Evolutionary conservation across 2,113 vertebrate genomes (phyloP).

Genomic region (Siniperca chuatsi): DNA sequence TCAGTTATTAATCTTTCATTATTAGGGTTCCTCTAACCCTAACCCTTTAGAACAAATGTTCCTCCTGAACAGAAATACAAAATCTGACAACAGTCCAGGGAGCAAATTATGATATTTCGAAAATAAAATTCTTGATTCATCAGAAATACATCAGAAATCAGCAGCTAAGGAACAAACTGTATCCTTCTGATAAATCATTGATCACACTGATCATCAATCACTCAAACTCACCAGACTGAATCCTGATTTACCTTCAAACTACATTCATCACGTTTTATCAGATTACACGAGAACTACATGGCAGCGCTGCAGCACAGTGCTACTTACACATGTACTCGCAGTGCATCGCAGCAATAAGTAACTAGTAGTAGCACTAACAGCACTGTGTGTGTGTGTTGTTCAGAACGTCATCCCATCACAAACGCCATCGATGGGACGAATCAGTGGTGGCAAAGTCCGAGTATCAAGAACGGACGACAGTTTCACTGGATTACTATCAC

Average conservation of each 20-base stretch:
- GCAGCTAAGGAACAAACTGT: no score
- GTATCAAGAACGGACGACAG: constrained; percentile 95
- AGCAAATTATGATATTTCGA: no score
- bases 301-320: neutral
- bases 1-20: no score
- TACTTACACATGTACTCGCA: neutral
- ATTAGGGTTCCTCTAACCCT: no score
- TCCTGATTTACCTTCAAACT: neutral
- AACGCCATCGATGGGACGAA: constrained; percentile 96
- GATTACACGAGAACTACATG: neutral
- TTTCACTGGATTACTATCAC: constrained; percentile 97
- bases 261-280: neutral
- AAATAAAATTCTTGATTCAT: no score
- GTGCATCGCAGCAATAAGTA: neutral
- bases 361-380: neutral
- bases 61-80: no score
- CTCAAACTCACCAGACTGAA: no score
- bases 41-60: no score
- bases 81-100: no score
- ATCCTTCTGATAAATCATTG: no score
- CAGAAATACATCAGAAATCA: no score
- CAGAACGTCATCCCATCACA: constrained; percentile 94
- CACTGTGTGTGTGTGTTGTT: neutral
- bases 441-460: constrained; percentile 98
- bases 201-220: no score